Evolutionary conservation across 2,888 invertebrate species (phyloP).

Genomic region (Enchytraeus crypticus): DNA sequence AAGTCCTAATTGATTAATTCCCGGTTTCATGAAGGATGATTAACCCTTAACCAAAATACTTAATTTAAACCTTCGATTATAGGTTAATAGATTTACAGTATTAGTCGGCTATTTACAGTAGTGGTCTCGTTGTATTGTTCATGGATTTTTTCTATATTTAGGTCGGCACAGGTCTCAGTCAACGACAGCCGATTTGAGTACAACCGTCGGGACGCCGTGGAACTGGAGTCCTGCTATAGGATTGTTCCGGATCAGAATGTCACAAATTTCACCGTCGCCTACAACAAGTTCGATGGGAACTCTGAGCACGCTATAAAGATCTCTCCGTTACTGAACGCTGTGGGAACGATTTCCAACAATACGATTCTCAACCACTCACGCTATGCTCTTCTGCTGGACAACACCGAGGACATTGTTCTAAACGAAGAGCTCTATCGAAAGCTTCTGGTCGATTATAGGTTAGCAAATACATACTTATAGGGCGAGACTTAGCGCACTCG

Average conservation of each 20-base stretch:
- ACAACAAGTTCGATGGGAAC: constrained; percentile 39
- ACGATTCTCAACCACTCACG: constrained; percentile 72
- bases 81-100: no score
- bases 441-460: background rate
- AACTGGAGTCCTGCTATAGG: constrained; percentile 75
- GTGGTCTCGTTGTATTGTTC: no score
- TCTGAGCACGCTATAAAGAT: constrained; percentile 40
- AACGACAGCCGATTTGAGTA: constrained; percentile 84
- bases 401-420: constrained; percentile 52
- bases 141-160: no score
- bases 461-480: no score
- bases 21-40: no score
- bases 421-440: background rate
- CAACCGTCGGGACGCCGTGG: constrained; percentile 68
- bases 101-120: no score
- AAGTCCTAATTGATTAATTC: no score
- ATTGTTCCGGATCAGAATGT: constrained; percentile 15
- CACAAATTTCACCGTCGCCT: constrained; percentile 43
- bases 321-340: constrained; percentile 43
- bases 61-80: no score
- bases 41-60: no score
- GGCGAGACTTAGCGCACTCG: no score
- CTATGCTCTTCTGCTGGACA: constrained; percentile 76
- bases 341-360: constrained; percentile 61
- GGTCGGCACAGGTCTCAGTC: constrained; percentile 55